Percentiles rank a stretch among this genome's conserved stretches.
Evolutionary conservation across 2,797 vertebrate species (phyloP).

Genomic region (Apodemus agrarius): DNA sequence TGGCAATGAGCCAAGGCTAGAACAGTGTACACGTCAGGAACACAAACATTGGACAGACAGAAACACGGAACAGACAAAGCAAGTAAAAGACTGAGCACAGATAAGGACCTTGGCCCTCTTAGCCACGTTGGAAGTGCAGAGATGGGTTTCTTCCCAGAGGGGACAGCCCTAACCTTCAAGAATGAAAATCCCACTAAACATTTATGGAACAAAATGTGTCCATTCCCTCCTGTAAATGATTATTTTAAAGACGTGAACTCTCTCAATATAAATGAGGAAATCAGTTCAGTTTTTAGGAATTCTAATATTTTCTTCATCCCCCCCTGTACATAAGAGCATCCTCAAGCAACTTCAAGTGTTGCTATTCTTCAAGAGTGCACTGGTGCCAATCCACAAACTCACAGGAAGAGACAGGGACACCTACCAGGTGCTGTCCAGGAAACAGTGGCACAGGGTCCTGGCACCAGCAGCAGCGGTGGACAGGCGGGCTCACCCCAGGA

Average conservation of each 20-base stretch:
- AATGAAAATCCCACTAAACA: background rate
- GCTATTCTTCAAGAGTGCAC: no score
- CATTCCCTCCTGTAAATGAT: background rate
- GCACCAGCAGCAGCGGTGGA: background rate
- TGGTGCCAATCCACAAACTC: no score
- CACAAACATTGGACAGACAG: background rate
- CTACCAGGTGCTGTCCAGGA: background rate
- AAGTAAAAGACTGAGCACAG: background rate
- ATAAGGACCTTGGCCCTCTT: background rate
- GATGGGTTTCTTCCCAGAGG: background rate
- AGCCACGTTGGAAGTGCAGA: background rate
- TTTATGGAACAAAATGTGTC: background rate
- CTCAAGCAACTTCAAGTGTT: accelerated
- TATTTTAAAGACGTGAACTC: background rate
- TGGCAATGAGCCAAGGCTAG: accelerated
- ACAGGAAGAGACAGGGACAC: accelerated
- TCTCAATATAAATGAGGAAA: background rate
- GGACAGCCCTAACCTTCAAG: background rate
- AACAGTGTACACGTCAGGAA: accelerated
- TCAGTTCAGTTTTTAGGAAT: background rate
- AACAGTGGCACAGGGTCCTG: background rate
- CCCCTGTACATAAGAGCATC: accelerated
- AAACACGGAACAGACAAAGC: background rate
- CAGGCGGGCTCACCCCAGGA: background rate
- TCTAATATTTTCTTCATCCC: background rate